phyloP scores from a whole-genome alignment of 2,888 invertebrate species.

The Noctua janthina region DNA sequence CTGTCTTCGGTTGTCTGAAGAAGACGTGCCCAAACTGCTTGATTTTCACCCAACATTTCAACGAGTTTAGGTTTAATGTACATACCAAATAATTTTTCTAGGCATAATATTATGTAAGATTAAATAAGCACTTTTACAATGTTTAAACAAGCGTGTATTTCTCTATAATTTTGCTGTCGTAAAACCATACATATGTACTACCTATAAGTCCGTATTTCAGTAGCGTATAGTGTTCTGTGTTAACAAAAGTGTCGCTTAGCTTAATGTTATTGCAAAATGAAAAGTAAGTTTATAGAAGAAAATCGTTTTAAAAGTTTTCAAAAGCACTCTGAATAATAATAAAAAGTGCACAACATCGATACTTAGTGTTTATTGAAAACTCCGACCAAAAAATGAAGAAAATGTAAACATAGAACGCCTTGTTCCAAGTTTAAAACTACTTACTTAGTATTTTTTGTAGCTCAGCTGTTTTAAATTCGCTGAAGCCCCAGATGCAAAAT shows the following conservation, averaged over 20 bases:
- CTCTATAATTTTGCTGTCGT: too few species aligned
- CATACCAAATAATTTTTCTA: neutral
- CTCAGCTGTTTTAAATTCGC: slow-evolving; percentile 26
- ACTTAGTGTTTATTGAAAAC: slow-evolving; percentile 6
- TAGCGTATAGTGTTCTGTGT: neutral
- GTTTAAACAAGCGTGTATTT: neutral
- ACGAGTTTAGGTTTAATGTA: neutral
- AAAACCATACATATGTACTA: neutral
- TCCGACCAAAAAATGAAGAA: neutral
- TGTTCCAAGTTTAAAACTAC: slow-evolving; percentile 11
- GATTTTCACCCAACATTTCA: neutral
- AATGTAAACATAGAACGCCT: neutral
- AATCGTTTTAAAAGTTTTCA: neutral
- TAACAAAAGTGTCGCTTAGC: neutral
- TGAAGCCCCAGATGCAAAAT: slow-evolving; percentile 22
- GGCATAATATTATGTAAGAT: neutral
- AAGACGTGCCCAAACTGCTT: neutral
- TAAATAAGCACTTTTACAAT: neutral
- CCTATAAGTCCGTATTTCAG: neutral
- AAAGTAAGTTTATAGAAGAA: slow-evolving; percentile 15
- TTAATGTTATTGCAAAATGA: neutral
- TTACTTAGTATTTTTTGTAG: neutral
- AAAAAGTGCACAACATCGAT: neutral
- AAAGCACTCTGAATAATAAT: slow-evolving; percentile 2
- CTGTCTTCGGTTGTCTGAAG: neutral